Conservation (phyloP, 2,888 invertebrate genomes). For the Therioaphis trifolii region DNA sequence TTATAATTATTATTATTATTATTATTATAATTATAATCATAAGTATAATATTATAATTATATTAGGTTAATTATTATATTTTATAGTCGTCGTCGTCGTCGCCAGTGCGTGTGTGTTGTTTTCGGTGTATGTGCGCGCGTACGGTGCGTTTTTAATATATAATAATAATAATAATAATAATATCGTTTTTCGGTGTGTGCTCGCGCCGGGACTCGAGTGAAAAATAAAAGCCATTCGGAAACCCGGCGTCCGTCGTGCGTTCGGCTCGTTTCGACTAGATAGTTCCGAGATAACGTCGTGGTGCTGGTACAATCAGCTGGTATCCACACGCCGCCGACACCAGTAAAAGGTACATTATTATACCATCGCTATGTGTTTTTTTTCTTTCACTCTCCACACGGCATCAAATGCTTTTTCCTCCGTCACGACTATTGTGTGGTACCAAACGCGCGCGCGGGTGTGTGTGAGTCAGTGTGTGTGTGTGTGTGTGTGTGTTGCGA, state of each 20-base stretch:
- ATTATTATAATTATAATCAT: neutral
- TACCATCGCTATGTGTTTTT: no score
- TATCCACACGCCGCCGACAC: neutral
- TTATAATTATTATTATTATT: neutral
- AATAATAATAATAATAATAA: no score
- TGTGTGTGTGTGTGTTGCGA: neutral
- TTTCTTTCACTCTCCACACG: neutral
- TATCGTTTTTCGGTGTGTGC: no score
- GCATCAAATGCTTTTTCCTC: no score
- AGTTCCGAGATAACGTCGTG: neutral
- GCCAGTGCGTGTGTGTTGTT: neutral
- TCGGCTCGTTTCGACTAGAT: no score
- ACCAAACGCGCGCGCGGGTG: neutral
- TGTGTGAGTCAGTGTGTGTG: neutral
- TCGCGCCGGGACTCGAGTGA: no score
- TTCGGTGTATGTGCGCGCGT: neutral
- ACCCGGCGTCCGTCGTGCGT: no score
- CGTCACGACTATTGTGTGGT: no score
- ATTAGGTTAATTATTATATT: no score
- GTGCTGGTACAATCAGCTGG: neutral
- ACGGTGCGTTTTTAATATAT: neutral
- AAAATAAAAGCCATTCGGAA: no score
- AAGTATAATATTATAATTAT: no score
- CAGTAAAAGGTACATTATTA: no score
- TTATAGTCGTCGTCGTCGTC: neutral